Evolutionary conservation across 2,888 invertebrate species (phyloP).

Genomic region (Drosophila flavopinicola): DNA sequence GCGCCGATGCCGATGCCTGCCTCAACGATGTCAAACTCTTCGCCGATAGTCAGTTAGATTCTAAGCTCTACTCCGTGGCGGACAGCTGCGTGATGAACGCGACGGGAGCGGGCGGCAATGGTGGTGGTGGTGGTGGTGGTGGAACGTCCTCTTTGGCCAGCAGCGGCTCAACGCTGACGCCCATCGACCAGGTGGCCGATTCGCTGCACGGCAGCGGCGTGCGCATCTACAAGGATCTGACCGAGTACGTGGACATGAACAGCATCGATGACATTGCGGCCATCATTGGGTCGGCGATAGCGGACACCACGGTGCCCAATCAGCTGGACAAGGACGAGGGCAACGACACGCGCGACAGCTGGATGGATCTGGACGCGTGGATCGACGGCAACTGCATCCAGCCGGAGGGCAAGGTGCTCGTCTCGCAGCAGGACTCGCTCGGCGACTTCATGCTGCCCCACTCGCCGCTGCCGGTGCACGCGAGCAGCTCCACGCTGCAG

Average conservation of each 20-base stretch:
- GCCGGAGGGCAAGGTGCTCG: constrained; percentile 88
- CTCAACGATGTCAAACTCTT: constrained; percentile 87
- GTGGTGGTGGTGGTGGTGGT: too few relatives aligned
- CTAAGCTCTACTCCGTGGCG: constrained; percentile 86
- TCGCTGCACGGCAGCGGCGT: constrained; percentile 86
- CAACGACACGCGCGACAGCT: constrained; percentile 90
- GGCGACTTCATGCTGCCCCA: constrained; percentile 88
- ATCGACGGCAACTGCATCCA: constrained; percentile 92
- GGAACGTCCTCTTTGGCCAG: constrained; percentile 55
- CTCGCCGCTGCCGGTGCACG: constrained; percentile 87
- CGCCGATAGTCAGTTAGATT: constrained; percentile 85
- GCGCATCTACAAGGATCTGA: constrained; percentile 83
- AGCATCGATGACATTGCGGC: constrained; percentile 93
- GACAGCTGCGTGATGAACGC: constrained; percentile 84
- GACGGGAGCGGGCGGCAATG: constrained; percentile 17
- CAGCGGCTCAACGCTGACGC: constrained; percentile 63
- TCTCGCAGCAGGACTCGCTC: constrained; percentile 87
- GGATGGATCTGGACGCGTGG: constrained; percentile 96
- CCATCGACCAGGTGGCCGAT: constrained; percentile 86
- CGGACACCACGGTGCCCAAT: constrained; percentile 93
- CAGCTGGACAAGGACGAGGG: constrained; percentile 89
- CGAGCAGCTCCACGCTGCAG: constrained; percentile 90
- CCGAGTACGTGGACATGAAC: constrained; percentile 87
- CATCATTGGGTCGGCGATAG: constrained; percentile 94
- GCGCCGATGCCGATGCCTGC: constrained; percentile 84